Evolutionary conservation across 2,888 invertebrate genomes (phyloP), one percentile per base, ranked within the genome.

Genomic region (Tiphia femorata): DNA sequence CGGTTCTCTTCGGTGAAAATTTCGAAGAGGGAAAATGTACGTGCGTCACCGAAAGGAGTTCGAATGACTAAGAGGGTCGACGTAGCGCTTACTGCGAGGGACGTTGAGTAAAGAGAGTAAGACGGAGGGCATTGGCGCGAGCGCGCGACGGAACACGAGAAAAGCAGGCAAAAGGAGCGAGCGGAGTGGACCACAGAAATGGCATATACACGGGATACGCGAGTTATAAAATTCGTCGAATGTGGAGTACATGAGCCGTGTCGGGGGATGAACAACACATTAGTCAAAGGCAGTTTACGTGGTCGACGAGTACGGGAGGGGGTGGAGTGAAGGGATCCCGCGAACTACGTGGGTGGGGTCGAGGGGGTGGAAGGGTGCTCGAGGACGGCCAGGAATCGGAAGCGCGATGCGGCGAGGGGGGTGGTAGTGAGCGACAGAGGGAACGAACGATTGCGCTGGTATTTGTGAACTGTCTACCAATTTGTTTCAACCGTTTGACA

Each of bases 401-500:
- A n/a, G 33, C 33, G 33, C 33, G 33, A 53, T 2, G 43, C 48
- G 40, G 50, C 41, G 35, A 46, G 12, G 44, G 49, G n/a, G n/a
- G n/a, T n/a, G n/a, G n/a, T n/a, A n/a, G n/a, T n/a, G n/a, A n/a
- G n/a, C n/a, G n/a, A n/a, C n/a, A n/a, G n/a, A n/a, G n/a, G n/a
- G n/a, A n/a, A n/a, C n/a, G n/a, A n/a, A n/a, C n/a, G n/a, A n/a
- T 17, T 43, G 53, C 38, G 47, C 17, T 59, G 65, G 67, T 80
- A 75, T 79, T 80, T 76, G 79, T 73, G 78, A 78, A 73, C 74
- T 72, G 76, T 80, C 78, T 75, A 74, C 75, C 80, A 79, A 80
- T 81, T 80, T 79, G 77, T 80, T 80, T 79, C 75, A 76, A n/a
- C 63, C 69, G 72, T 75, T 78, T 80, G 79, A 80, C 77, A 80